phyloP scores from a whole-genome alignment of 2,113 vertebrate genomes.

The Hydrochoerus hydrochaeris region DNA sequence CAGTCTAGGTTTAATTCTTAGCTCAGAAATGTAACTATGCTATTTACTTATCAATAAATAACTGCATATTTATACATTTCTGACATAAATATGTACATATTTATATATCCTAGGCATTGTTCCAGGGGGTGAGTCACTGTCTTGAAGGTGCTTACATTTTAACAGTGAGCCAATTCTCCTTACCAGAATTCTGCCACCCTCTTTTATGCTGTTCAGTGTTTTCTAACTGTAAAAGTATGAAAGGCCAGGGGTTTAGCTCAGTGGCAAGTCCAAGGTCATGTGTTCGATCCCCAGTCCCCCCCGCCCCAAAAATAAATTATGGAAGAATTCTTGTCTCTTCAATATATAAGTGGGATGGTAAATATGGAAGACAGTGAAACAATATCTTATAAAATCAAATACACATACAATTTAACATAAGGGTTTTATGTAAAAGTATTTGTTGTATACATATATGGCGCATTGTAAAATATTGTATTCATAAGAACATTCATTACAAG shows the following conservation, averaged over 20 bases:
- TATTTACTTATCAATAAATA: neutral
- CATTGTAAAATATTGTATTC: neutral
- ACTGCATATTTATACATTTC: neutral
- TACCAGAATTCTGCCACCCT: neutral
- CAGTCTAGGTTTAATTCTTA: neutral
- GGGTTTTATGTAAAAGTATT: constrained; percentile 33
- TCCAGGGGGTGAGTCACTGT: neutral
- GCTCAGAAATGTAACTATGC: neutral
- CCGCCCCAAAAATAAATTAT: neutral
- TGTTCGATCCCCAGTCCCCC: too few species aligned
- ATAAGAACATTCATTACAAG: neutral
- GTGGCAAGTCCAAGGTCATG: too few species aligned
- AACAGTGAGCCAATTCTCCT: neutral
- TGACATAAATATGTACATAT: neutral
- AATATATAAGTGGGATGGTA: neutral
- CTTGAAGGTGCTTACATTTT: neutral
- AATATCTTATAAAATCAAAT: constrained; percentile 29
- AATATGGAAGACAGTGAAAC: neutral
- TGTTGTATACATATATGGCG: neutral
- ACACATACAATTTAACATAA: neutral
- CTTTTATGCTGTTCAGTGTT: neutral
- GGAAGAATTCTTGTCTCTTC: neutral
- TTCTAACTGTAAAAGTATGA: neutral
- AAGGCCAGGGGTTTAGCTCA: too few species aligned
- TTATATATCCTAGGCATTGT: neutral